Evolutionary conservation across 2,113 vertebrate genomes (phyloP), one percentile per base, ranked within the genome.

Genomic region (Emydocephalus ijimae): DNA sequence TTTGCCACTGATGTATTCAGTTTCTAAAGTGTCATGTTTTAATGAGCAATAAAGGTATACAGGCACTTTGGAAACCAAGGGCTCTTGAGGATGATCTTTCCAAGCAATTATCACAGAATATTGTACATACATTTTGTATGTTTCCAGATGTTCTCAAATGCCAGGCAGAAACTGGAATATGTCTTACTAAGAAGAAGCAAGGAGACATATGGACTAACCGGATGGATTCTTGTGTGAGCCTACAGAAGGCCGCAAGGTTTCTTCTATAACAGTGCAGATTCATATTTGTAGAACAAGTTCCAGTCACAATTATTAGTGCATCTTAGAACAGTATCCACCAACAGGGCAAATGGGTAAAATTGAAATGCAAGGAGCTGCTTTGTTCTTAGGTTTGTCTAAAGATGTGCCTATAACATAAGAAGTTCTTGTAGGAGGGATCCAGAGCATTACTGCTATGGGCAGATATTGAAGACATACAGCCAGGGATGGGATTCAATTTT

Each of bases 1-100:
- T 96, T 95, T 95, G 94, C 96, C 88, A 74, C 95, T 95, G 95
- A 97, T 97, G 95, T 95, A 97, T 97, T 96, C 95, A 93, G 97
- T 96, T 95, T 90, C 94, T 95, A 95, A 96, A 94, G 92, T 95
- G 96, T 92, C 87, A 93, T 94, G 94, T 54, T 26, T 87, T 94
- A 4, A 57, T 94, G 94, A 95, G 48, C 95, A 95, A 95, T 89
- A 93, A 96, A 97, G 97, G 94, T 94, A 91, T 54, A 88, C 95
- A 90, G 91, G 90, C 1, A 7, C 64, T 92, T 89, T 95, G 89
- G 92, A 95, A 95, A 94, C 85, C 50, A 29, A 93, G 92, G 34
- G 26, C 15, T 9, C 43, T 43, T 4, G 69, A 91, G 50, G 50
- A 91, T 48, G 39, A 29, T 45, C 88, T 55, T 90, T 55, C 50